Evolutionary conservation across 1,140 invertebrate genomes (phyloP).

Genomic region (Dendroctonus valens): DNA sequence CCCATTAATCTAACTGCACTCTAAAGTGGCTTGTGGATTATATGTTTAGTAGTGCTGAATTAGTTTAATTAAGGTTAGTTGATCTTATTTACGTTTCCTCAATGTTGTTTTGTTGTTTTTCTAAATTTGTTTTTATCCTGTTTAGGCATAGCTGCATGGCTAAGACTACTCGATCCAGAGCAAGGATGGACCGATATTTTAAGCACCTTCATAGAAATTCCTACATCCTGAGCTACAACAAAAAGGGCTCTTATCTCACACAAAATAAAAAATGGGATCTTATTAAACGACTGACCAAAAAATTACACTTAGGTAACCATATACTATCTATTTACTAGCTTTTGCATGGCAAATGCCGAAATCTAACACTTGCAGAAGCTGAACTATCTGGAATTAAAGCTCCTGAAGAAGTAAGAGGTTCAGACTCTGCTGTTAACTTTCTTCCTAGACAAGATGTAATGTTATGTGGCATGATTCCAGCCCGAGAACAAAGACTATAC

Average conservation of each 20-base stretch:
- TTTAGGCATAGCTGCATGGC: conserved; percentile 13
- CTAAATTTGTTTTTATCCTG: background rate
- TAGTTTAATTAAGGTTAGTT: background rate
- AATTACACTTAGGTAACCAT: conserved; percentile 13
- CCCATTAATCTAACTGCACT: background rate
- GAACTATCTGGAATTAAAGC: conserved; percentile 11
- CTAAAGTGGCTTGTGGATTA: background rate
- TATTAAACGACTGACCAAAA: conserved; percentile 13
- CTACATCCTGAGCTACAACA: conserved; percentile 12
- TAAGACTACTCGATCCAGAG: conserved; percentile 10
- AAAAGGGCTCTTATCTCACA: conserved; percentile 10
- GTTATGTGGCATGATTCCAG: conserved; percentile 42
- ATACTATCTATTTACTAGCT: background rate
- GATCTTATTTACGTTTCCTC: background rate
- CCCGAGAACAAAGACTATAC: conserved; percentile 40
- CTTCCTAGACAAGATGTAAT: conserved; percentile 39
- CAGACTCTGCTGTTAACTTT: conserved; percentile 34
- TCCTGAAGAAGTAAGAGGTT: conserved; percentile 11
- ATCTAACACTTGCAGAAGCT: conserved; percentile 7
- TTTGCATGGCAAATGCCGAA: background rate
- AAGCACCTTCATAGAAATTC: conserved; percentile 14
- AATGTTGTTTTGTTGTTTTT: too few relatives aligned
- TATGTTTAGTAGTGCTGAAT: background rate
- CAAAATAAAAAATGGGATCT: conserved; percentile 24
- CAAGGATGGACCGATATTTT: conserved; percentile 23